phyloP scores from a whole-genome alignment of 2,888 invertebrate genomes.

The Lampropteryx suffumata region DNA sequence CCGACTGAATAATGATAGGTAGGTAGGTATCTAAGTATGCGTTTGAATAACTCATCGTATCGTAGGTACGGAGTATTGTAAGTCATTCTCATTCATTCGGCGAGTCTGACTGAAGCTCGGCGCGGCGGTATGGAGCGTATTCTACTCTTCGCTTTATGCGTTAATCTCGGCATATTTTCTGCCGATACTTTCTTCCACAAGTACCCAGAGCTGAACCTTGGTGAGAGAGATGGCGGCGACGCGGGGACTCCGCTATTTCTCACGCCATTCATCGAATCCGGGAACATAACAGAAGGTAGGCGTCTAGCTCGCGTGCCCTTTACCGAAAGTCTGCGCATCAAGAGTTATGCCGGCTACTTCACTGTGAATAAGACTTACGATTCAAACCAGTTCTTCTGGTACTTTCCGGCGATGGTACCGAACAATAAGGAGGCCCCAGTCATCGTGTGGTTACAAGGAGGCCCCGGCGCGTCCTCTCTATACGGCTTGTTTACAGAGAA shows the following conservation, averaged over 20 bases:
- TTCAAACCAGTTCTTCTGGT: conserved; percentile 96
- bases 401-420: conserved; percentile 88
- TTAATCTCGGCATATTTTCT: conserved; percentile 46
- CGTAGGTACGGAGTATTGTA: too few species aligned
- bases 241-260: conserved; percentile 86
- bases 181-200: conserved; percentile 57
- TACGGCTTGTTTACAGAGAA: conserved; percentile 93
- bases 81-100: neutral
- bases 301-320: conserved; percentile 80
- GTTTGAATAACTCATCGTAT: too few species aligned
- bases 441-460: conserved; percentile 93
- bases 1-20: too few species aligned
- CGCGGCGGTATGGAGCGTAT: conserved; percentile 47
- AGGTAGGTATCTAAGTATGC: too few species aligned
- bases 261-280: conserved; percentile 88
- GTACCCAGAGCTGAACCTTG: conserved; percentile 62
- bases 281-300: conserved; percentile 86
- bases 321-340: conserved; percentile 82
- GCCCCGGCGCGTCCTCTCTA: conserved; percentile 91
- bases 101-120: conserved; percentile 1
- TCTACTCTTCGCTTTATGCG: conserved; percentile 31
- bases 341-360: conserved; percentile 91
- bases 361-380: conserved; percentile 90
- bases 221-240: conserved; percentile 58
- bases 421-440: conserved; percentile 85